Conservation (phyloP, 1,140 invertebrate genomes). For the Trichonephila inaurata region DNA sequence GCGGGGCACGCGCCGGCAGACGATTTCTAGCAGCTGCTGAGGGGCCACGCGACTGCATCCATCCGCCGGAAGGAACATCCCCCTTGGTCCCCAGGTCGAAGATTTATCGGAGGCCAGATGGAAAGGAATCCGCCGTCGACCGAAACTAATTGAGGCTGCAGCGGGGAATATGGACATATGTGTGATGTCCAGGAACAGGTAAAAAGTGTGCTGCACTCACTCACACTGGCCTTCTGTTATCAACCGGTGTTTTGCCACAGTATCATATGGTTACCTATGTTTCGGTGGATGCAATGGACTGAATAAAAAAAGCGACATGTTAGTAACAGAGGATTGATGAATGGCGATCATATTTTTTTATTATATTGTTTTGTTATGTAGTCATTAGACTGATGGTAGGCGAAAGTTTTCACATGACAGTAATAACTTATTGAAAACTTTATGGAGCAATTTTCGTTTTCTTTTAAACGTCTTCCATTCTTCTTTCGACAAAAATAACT, state of each 20-base stretch:
- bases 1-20: conserved; percentile 69
- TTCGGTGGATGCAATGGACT: neutral
- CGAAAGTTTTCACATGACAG: too few relatives aligned
- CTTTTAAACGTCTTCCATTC: too few relatives aligned
- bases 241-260: neutral
- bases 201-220: neutral
- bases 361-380: too few relatives aligned
- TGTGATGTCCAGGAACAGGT: neutral
- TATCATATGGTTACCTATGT: neutral
- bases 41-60: conserved; percentile 67
- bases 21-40: conserved; percentile 32
- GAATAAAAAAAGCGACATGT: neutral
- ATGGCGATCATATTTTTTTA: neutral
- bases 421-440: too few relatives aligned
- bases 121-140: conserved; percentile 22
- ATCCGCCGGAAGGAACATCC: conserved; percentile 55
- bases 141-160: conserved; percentile 18
- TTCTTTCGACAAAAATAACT: too few relatives aligned
- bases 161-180: neutral
- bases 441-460: too few relatives aligned
- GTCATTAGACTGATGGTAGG: too few relatives aligned
- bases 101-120: conserved; percentile 59
- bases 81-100: conserved; percentile 42
- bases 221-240: neutral
- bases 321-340: neutral